These are phyloP conservation scores for Anthophora plumipes DNA, from an alignment of 2,888 invertebrate genomes.

Conservation along the genomic window DNA sequence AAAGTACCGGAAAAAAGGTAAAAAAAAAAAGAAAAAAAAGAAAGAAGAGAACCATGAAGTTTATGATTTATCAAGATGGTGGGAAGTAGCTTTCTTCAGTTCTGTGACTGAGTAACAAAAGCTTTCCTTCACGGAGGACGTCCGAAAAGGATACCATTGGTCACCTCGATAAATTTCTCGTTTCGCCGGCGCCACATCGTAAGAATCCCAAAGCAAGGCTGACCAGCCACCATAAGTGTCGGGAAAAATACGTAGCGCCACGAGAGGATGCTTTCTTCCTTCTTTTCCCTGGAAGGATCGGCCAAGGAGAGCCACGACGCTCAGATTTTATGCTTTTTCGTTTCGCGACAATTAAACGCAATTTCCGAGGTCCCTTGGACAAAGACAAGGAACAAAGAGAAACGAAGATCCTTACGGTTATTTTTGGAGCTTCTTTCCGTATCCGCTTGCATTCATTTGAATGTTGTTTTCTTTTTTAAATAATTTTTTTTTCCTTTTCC, in stretches of 20 bases:
- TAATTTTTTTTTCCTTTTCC: too few relatives aligned
- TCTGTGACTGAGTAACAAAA: background rate
- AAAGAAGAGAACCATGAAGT: background rate
- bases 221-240: slow-evolving; percentile 36
- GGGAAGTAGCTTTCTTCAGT: background rate
- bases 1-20: background rate
- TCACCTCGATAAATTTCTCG: slow-evolving; percentile 58
- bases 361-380: slow-evolving; percentile 47
- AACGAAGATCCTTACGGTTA: slow-evolving; percentile 20
- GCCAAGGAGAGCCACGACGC: slow-evolving; percentile 47
- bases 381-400: slow-evolving; percentile 62
- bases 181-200: slow-evolving; percentile 28
- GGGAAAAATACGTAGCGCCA: slow-evolving; percentile 36
- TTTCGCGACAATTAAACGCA: slow-evolving; percentile 63
- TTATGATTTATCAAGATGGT: background rate
- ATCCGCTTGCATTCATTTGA: background rate
- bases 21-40: background rate
- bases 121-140: background rate
- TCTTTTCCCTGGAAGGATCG: slow-evolving; percentile 33
- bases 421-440: slow-evolving; percentile 38
- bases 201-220: slow-evolving; percentile 43
- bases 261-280: slow-evolving; percentile 37
- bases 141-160: slow-evolving; percentile 22
- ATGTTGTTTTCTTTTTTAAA: too few relatives aligned
- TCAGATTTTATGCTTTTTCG: slow-evolving; percentile 35